phyloP scores from a whole-genome alignment of 2,888 invertebrate species.

The Bimastos eiseni region DNA sequence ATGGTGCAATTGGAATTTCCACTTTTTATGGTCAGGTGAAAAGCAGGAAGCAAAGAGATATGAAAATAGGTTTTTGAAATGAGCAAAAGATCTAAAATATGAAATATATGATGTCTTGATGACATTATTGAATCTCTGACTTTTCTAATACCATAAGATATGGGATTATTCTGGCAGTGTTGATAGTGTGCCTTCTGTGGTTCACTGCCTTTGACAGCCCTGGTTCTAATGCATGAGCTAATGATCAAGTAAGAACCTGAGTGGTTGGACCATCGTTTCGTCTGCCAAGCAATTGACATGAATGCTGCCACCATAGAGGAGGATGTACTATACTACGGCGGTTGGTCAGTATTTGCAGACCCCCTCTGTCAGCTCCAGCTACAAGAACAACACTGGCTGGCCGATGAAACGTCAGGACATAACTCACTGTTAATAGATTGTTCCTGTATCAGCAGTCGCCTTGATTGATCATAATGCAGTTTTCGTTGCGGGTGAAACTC shows the following conservation, averaged over 20 bases:
- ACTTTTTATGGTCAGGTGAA: background rate
- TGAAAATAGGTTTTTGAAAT: no score
- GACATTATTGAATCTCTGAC: background rate
- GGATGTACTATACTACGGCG: no score
- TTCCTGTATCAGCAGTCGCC: conserved; percentile 8
- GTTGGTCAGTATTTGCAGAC: conserved; percentile 2
- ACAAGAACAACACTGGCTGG: conserved; percentile 13
- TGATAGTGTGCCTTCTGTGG: background rate
- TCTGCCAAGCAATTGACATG: background rate
- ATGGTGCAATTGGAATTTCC: background rate
- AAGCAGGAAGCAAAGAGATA: no score
- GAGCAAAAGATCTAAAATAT: background rate
- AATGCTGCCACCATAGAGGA: background rate
- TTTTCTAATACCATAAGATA: background rate
- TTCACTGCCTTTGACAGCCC: background rate
- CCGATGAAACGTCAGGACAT: background rate
- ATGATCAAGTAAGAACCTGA: background rate
- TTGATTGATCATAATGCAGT: conserved; percentile 25
- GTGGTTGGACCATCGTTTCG: background rate
- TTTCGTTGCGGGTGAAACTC: conserved; percentile 16
- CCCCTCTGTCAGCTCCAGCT: no score
- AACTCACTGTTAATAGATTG: conserved; percentile 24
- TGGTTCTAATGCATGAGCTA: background rate
- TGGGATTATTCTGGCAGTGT: background rate
- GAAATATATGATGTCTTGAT: background rate